A percentile compares a stretch with the other conserved stretches of the same genome.
Conservation (phyloP, 1,140 invertebrate species). For the Drosophila littoralis region DNA sequence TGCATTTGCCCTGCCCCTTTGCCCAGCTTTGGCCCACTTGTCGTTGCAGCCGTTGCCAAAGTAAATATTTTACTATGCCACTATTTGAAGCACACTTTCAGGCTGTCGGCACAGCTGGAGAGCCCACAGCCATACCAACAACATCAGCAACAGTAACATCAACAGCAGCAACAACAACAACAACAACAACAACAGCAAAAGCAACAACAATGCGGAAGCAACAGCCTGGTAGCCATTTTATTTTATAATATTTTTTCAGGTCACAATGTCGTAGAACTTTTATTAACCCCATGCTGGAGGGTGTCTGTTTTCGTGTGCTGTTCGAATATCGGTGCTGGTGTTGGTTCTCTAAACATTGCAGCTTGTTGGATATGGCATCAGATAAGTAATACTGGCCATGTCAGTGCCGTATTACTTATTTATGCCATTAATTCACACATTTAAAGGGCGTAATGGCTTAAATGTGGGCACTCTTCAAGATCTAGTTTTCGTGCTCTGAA, state of each 20-base stretch:
- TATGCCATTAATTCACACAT: slow-evolving; percentile 12
- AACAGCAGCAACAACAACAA: slow-evolving; percentile 37
- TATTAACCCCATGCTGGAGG: slow-evolving; percentile 67
- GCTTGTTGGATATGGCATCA: slow-evolving; percentile 50
- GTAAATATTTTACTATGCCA: slow-evolving; percentile 80
- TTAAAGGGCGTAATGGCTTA: neutral
- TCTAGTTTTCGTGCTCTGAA: neutral
- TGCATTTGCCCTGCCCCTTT: slow-evolving; percentile 11
- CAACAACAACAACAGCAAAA: slow-evolving; percentile 17
- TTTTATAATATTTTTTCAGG: slow-evolving; percentile 80
- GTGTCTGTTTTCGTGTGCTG: slow-evolving; percentile 24
- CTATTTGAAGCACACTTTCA: slow-evolving; percentile 75
- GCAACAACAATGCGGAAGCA: slow-evolving; percentile 45
- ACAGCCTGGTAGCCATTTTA: slow-evolving; percentile 75
- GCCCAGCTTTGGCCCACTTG: slow-evolving; percentile 32
- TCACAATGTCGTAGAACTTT: slow-evolving; percentile 81
- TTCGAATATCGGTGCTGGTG: slow-evolving; percentile 21
- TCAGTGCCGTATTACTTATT: slow-evolving; percentile 38
- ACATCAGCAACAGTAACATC: slow-evolving; percentile 8
- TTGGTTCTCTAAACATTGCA: slow-evolving; percentile 49
- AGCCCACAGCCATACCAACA: slow-evolving; percentile 46
- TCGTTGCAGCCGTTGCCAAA: slow-evolving; percentile 71
- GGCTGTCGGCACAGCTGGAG: slow-evolving; percentile 68
- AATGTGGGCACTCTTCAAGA: neutral
- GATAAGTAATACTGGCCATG: slow-evolving; percentile 55